Evolutionary conservation across 1,140 invertebrate genomes (phyloP).

Genomic region (Neodiprion lecontei): DNA sequence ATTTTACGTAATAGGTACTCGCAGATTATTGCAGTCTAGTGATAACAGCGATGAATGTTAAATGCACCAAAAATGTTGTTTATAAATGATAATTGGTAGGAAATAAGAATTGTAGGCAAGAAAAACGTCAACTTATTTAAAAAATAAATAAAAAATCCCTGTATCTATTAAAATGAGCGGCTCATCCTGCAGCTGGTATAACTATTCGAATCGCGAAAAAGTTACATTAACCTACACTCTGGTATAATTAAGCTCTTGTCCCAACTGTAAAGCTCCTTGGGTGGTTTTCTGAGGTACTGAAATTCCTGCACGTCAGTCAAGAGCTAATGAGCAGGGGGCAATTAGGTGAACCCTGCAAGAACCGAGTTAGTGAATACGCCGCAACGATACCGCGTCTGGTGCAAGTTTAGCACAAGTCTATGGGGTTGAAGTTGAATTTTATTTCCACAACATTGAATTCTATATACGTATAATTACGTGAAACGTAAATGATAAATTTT

Average conservation of each 20-base stretch:
- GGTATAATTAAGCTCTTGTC: conserved; percentile 45
- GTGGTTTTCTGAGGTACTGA: conserved; percentile 47
- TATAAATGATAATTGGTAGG: too few species aligned
- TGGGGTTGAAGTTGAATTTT: neutral
- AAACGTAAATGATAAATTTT: neutral
- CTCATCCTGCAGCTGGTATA: too few species aligned
- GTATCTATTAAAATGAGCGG: too few species aligned
- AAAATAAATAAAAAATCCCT: too few species aligned
- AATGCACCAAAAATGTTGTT: too few species aligned
- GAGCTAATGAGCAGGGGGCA: conserved; percentile 44
- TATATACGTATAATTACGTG: neutral
- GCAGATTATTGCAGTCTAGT: too few species aligned
- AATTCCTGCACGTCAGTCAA: conserved; percentile 50
- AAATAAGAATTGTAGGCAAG: too few species aligned
- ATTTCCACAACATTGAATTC: neutral
- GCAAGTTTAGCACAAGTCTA: neutral
- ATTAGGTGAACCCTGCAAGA: conserved; percentile 35
- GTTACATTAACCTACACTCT: neutral
- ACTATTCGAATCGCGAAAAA: neutral
- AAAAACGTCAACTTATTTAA: too few species aligned
- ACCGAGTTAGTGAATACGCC: neutral
- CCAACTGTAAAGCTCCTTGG: conserved; percentile 42
- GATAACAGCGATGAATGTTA: too few species aligned
- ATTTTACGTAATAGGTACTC: neutral
- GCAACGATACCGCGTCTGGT: neutral